Percentiles rank a stretch among this genome's conserved stretches.
These are phyloP conservation scores for Chloroceryle aenea DNA, from an alignment of 2,113 vertebrate species.

Conservation along the genomic window DNA sequence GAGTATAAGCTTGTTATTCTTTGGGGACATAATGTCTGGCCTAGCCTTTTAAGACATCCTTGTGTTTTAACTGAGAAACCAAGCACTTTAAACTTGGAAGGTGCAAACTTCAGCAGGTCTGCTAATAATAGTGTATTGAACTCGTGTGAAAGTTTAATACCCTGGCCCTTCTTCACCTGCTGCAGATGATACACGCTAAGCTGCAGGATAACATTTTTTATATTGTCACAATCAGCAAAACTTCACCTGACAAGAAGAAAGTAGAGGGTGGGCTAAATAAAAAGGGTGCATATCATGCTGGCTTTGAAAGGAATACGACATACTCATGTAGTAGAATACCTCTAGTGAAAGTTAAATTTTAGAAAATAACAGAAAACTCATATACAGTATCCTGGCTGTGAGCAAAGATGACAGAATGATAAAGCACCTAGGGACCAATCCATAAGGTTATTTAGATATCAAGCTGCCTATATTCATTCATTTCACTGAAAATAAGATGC, in stretches of 20 bases:
- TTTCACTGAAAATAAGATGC: not conserved
- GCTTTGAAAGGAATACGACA: not conserved
- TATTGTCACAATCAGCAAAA: not conserved
- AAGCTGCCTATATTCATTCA: not conserved
- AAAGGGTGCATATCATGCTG: not conserved
- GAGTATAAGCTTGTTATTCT: not conserved
- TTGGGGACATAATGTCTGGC: not conserved
- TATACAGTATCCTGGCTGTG: not conserved
- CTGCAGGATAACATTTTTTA: not conserved
- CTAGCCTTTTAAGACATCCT: not conserved
- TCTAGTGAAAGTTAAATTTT: not conserved
- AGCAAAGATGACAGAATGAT: not conserved
- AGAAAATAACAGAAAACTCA: not conserved
- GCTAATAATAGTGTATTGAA: not conserved
- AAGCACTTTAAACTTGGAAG: not conserved
- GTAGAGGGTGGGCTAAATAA: not conserved
- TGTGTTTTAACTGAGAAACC: not conserved
- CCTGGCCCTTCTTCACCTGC: not conserved
- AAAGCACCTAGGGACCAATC: not conserved
- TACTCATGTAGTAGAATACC: not conserved
- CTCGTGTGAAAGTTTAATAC: not conserved
- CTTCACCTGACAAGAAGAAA: not conserved
- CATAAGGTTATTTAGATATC: not conserved
- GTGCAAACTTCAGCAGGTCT: not conserved
- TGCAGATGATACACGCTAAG: not conserved